Evolutionary conservation across 2,888 invertebrate genomes (phyloP), one percentile per base, ranked within the genome.

Genomic region (Atrina japonica): DNA sequence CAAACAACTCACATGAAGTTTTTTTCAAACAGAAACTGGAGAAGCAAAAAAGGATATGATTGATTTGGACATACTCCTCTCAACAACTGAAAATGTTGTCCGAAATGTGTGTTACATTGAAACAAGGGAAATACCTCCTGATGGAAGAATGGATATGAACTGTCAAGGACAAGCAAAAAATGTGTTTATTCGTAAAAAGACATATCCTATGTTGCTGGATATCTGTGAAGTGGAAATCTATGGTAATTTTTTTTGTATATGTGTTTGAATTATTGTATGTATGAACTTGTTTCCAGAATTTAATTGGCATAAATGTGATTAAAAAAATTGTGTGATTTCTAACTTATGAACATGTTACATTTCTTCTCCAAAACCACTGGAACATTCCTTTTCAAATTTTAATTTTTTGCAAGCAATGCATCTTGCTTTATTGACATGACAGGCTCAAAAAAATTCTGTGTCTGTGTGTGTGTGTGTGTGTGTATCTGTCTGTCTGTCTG

Each of bases 141-240:
- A 25, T 59, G 69, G 69, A 9, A 29, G 25, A 18, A 40, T 64
- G 9, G 45, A 58, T 43, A 55, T 64, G 16, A 49, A 49, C 3
- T 69, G 69, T 52, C 47, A 27, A 0, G 30, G 56, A 18, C 29
- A 3, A 25, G 69, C 58, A 14, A 41, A 58, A 47, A 58, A 45
- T 58, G 40, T 69, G 18, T 69, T 64, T 49, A 11, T 69, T 7
- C 47, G 64, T 16, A 69, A 69, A 47, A 64, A 58, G 45, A 40
- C 21, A 3, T 14, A 23, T 1, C 71, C 71, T 5, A 58, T 43
- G n/a, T 52, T 30, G 40, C 58, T 72, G 35, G 30, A 21, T 27
- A 53, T 72, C 16, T 72, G 71, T 58, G 71, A 72, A 47, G 43
- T 72, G 3, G 67, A 67, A 47, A 66, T 66, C 2, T 72, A 67